Evolutionary conservation across 1,140 invertebrate species (phyloP).

Genomic region (Sarcophaga bullata): DNA sequence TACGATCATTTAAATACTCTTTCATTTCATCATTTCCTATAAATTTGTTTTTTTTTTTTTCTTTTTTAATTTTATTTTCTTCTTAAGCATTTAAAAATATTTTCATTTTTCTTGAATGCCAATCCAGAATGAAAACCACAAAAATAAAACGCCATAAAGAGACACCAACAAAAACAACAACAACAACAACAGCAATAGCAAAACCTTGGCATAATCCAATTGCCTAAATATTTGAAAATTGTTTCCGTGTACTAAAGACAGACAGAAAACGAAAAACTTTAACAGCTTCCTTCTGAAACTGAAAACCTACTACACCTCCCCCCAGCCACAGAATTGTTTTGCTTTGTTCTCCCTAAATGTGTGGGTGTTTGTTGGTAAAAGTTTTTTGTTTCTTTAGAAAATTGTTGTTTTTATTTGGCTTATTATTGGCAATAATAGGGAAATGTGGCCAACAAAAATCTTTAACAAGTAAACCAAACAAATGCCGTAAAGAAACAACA

Average conservation of each 20-base stretch:
- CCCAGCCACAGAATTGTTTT: neutral
- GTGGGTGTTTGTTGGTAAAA: neutral
- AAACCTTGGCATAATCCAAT: conserved; percentile 38
- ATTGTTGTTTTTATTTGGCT: neutral
- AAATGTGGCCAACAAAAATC: neutral
- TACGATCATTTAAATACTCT: too few relatives aligned
- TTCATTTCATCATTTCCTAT: too few relatives aligned
- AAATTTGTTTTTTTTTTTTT: neutral
- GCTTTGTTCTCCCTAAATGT: neutral
- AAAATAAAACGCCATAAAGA: neutral
- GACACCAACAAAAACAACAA: neutral
- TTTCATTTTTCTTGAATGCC: neutral
- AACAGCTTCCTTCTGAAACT: neutral
- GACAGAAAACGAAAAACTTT: conserved; percentile 14
- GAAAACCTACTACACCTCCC: too few relatives aligned
- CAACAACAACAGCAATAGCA: neutral
- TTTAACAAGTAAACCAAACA: neutral
- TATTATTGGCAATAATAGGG: neutral
- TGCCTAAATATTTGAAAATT: conserved; percentile 37
- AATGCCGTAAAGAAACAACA: neutral
- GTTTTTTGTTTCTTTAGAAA: neutral
- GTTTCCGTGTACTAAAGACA: neutral
- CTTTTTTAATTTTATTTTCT: neutral
- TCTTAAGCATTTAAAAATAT: neutral
- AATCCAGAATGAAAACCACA: neutral